Percentiles rank a stretch among this genome's conserved stretches.
These are phyloP conservation scores for Psilopogon haemacephalus DNA, from an alignment of 2,113 vertebrate genomes.

Conservation along the genomic window DNA sequence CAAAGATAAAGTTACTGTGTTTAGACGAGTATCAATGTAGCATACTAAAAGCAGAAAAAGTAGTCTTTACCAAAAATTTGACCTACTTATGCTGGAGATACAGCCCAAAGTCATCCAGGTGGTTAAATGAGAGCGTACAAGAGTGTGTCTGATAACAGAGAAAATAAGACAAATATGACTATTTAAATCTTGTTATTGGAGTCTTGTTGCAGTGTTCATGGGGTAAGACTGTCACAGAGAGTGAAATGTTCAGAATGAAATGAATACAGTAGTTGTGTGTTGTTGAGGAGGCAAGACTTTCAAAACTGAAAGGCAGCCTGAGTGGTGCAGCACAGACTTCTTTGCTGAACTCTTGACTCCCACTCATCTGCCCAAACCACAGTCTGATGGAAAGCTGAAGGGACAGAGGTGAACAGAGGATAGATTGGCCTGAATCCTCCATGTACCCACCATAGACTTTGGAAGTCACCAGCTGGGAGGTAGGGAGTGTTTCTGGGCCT, in stretches of 20 bases:
- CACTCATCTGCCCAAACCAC: not conserved
- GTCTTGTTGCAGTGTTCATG: not conserved
- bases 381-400: not conserved
- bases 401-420: not conserved
- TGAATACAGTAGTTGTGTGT: not conserved
- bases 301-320: not conserved
- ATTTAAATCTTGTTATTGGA: not conserved
- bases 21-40: not conserved
- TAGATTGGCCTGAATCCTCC: rapidly evolving
- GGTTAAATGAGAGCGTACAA: not conserved
- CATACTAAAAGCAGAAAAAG: not conserved
- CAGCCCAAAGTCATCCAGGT: not conserved
- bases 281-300: not conserved
- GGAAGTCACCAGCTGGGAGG: not conserved
- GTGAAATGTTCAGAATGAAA: not conserved
- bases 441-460: rapidly evolving
- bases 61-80: not conserved
- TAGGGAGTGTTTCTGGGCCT: not conserved
- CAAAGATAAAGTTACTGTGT: not conserved
- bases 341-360: not conserved
- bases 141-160: rapidly evolving
- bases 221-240: not conserved
- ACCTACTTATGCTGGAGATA: not conserved
- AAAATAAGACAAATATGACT: not conserved
- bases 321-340: not conserved